These are phyloP conservation scores for Mnemiopsis leidyi DNA, from an alignment of 37 sponge, comb jelly and placozoan species.

Conservation along the genomic window DNA sequence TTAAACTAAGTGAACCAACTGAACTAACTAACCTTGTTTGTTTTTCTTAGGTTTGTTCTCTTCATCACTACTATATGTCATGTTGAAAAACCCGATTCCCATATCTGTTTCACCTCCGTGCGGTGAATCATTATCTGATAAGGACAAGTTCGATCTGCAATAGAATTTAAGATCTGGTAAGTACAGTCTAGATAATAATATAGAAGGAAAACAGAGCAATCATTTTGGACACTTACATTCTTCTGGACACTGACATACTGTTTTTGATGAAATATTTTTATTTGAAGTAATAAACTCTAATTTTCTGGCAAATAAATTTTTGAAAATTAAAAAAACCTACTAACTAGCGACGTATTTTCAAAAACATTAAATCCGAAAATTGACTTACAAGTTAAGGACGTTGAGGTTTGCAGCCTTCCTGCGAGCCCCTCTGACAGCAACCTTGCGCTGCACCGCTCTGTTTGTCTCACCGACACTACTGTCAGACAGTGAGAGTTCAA, in stretches of 20 bases:
- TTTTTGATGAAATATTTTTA: too few relatives aligned
- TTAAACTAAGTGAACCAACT: too few relatives aligned
- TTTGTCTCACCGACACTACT: background rate
- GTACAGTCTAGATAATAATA: too few relatives aligned
- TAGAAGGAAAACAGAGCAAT: too few relatives aligned
- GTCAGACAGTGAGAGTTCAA: background rate
- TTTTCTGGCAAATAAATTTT: too few relatives aligned
- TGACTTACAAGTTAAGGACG: background rate
- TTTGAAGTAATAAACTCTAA: too few relatives aligned
- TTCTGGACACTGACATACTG: too few relatives aligned
- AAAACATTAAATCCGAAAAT: background rate
- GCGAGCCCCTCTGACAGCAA: background rate
- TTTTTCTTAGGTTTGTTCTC: background rate
- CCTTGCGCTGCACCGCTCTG: background rate
- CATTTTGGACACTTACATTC: too few relatives aligned
- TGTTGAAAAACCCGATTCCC: conserved; percentile 25
- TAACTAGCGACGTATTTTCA: too few relatives aligned
- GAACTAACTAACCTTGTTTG: background rate
- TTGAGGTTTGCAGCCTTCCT: background rate
- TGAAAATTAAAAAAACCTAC: too few relatives aligned
- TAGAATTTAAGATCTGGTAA: too few relatives aligned
- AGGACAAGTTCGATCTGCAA: conserved; percentile 47
- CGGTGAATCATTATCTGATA: conserved; percentile 28
- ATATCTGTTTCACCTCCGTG: background rate
- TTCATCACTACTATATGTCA: conserved; percentile 38